Base-by-base conservation (phyloP, 2,113 vertebrate genomes). In the Speoplatyrhinus poulsoni region DNA sequence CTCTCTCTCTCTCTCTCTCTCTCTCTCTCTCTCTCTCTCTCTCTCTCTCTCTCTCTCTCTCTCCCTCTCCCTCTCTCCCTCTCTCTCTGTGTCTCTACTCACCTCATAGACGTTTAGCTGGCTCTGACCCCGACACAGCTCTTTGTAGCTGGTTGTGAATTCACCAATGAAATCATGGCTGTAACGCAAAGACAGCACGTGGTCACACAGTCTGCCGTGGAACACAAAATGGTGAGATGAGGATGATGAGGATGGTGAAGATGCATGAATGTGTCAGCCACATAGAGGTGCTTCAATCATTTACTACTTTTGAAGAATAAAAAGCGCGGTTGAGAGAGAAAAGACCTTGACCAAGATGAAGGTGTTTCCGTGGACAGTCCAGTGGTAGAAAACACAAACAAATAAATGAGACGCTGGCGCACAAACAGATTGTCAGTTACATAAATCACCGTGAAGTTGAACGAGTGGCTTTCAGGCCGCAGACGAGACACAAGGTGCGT, bases 131-230 rank as follows among this genome's bases (percentile, higher is more conserved):
- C 94, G 93, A 2, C 96, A 95, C 70, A 98, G 89, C 66, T 96
- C 95, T 82, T 95, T 93, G 91, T 95, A 98, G 89, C 94, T 98
- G 68, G 95, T 96, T 75, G 93, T 96, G 84, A 98, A 98, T 88
- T 98, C 96, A 1, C 96, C 96, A 0, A 98, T 98, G 91, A 98
- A 98, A 84, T 98, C 96, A 0, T 98, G 96, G 89, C 96, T 98
- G 90, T 1, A 83, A 79, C 48, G 58, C 32, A 67, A 33, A 73
- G 54, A 75, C 41, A 78, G 52, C 54, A 60, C 72, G 63, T 70
- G 56, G 0, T 49, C 15, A 63, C 49, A 54, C 12, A 54, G 54
- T 32, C 64, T 41, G 11, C 17, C 13, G 16, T 5, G 9, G 5
- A 13, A 16, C 13, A 15, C 12, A 70, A 55, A 19, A 57, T 46